Percentiles rank a stretch among this genome's conserved stretches.
Evolutionary conservation across 2,113 vertebrate species (phyloP).

Genomic region (Ramphastos sulfuratus): DNA sequence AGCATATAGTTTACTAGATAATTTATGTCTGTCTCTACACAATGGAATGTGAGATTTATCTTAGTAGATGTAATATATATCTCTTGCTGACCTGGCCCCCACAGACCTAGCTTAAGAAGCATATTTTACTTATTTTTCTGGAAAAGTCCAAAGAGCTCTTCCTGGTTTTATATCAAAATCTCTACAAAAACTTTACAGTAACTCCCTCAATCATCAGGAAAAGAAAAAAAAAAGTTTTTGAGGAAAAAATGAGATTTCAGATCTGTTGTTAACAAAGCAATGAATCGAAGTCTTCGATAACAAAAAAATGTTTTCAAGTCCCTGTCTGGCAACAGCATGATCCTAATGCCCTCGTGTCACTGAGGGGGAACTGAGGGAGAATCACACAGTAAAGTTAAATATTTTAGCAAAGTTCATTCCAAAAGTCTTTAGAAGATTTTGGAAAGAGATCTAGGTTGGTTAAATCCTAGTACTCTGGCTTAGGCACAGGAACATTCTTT

Average conservation of each 20-base stretch:
- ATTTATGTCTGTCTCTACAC: not conserved
- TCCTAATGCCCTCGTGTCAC: not conserved
- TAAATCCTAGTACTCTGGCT: not conserved
- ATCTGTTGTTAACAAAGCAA: not conserved
- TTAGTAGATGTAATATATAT: not conserved
- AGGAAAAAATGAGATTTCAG: not conserved
- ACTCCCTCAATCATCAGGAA: not conserved
- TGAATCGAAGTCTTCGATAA: not conserved
- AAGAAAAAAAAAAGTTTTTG: not conserved
- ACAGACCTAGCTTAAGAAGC: not conserved
- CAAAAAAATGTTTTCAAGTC: not conserved
- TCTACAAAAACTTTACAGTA: not conserved
- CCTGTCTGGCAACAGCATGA: not conserved
- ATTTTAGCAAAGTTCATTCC: not conserved
- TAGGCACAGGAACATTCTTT: not conserved
- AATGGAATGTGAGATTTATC: not conserved
- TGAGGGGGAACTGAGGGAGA: not conserved
- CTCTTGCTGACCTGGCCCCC: not conserved
- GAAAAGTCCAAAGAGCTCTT: not conserved
- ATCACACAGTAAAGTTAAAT: not conserved
- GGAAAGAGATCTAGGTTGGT: not conserved
- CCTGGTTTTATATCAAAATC: not conserved
- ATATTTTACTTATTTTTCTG: not conserved
- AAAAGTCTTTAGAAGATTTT: not conserved
- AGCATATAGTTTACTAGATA: not conserved